A percentile compares a stretch with the other conserved stretches of the same genome.
These are phyloP conservation scores for Siphonodentalium dalli DNA, from an alignment of 2,888 invertebrate genomes.

Conservation along the genomic window DNA sequence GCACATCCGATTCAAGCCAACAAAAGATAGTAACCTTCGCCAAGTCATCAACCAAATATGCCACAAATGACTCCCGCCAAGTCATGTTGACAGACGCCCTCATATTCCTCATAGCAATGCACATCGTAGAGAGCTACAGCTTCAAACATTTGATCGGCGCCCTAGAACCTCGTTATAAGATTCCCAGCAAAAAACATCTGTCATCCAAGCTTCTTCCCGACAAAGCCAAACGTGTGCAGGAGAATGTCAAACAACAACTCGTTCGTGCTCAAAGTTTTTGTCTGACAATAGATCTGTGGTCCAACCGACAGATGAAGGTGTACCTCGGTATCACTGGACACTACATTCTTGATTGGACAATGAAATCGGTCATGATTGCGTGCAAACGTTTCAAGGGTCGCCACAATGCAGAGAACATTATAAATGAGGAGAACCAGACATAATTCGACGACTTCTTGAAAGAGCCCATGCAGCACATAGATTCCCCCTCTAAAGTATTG, in stretches of 20 bases:
- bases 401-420: conserved; percentile 24
- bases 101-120: too few species aligned
- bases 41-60: too few species aligned
- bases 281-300: conserved; percentile 27
- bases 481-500: too few species aligned
- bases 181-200: conserved; percentile 2
- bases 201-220: conserved; percentile 10
- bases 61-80: too few species aligned
- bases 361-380: conserved; percentile 17
- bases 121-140: too few species aligned
- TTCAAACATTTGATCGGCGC: too few species aligned
- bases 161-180: neutral
- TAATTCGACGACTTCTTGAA: too few species aligned
- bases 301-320: conserved; percentile 23
- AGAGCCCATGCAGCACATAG: too few species aligned
- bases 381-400: conserved; percentile 17
- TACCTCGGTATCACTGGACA: conserved; percentile 25
- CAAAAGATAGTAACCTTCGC: too few species aligned
- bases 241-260: conserved; percentile 8
- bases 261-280: conserved; percentile 21
- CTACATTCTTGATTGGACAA: conserved; percentile 14
- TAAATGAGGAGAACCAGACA: too few species aligned
- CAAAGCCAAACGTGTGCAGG: conserved; percentile 6
- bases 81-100: too few species aligned
- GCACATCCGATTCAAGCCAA: too few species aligned